Evolutionary conservation across 1,140 invertebrate species (phyloP), one percentile per base, ranked within the genome.

Genomic region (Eufriesea mexicana): DNA sequence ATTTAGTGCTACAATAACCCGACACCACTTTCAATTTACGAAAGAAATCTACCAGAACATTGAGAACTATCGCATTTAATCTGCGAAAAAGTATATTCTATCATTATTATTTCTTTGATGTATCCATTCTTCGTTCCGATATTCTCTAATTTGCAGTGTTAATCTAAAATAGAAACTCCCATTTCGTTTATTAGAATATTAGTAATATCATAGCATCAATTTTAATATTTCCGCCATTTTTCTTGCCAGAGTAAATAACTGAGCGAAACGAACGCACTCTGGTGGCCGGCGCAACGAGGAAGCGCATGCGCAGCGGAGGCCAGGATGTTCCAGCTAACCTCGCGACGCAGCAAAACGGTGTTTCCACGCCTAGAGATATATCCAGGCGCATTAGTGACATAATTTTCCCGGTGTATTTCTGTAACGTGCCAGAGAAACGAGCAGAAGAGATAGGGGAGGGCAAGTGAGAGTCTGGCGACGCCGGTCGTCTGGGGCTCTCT

Each of bases 321-420:
- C 28, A 51, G 57, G 73, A 78, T 67, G 55, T n/a, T 77, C 51
- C 61, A 59, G 61, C n/a, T 49, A 55, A 35, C 54, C 18, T 16
- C 28, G 9, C 74, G 70, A 35, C n/a, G 75, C 42, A 75, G 67
- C 85, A 77, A 79, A 66, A 67, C 71, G 59, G 35, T 79, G 59
- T 89, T 88, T 88, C 86, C 84, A 75, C 84, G 84, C 74, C 77
- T 81, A 84, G 76, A 87, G 76, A 85, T 88, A 88, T 88, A 89
- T 88, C 54, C 86, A 73, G 55, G 62, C 84, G 84, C 84, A 90
- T 90, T 89, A 90, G 89, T 90, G 90, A 90, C 89, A 90, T 90
- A 90, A 90, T 90, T 89, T 87, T 85, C 76, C 59, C 45, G 84
- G 84, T 88, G 84, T 90, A 90, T 90, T 90, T 90, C 89, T 90